Conservation (phyloP, 1,140 invertebrate species). For the Lepidurus couesii region DNA sequence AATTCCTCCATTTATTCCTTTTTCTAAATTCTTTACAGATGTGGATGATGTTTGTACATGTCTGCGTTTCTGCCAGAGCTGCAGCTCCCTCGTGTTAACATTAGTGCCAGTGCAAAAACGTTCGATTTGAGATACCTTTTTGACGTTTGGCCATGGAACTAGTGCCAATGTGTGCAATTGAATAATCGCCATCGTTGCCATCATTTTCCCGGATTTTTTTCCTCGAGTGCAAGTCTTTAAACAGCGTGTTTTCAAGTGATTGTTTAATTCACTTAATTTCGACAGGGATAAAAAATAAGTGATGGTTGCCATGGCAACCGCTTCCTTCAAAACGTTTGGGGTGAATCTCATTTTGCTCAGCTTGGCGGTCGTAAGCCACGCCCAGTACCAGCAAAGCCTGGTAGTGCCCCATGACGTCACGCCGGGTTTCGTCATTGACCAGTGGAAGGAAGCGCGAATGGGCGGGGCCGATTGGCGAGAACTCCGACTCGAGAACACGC, state of each 20-base stretch:
- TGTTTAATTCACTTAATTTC: not conserved
- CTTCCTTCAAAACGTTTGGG: not conserved
- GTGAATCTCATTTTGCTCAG: not conserved
- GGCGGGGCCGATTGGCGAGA: conserved; percentile 28
- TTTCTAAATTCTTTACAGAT: not conserved
- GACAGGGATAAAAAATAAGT: not conserved
- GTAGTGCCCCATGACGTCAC: conserved; percentile 38
- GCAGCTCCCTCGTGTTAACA: not conserved
- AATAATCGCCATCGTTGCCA: not conserved
- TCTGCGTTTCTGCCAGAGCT: not conserved
- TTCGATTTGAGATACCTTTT: not conserved
- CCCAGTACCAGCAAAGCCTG: conserved; percentile 34
- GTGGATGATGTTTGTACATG: not conserved
- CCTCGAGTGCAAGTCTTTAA: too few relatives aligned
- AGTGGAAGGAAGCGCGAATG: conserved; percentile 35
- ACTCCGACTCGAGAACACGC: conserved; percentile 33
- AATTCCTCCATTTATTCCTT: not conserved
- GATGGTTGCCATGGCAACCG: not conserved
- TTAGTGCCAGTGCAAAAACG: conserved; percentile 2
- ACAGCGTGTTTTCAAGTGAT: not conserved
- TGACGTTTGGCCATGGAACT: not conserved
- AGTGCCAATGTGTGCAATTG: not conserved
- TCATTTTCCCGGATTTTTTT: not conserved
- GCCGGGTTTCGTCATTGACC: conserved; percentile 37
- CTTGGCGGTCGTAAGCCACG: not conserved